Percentiles rank a stretch among this genome's conserved stretches.
phyloP scores from a whole-genome alignment of 2,797 vertebrate species.

The Gouania willdenowi region DNA sequence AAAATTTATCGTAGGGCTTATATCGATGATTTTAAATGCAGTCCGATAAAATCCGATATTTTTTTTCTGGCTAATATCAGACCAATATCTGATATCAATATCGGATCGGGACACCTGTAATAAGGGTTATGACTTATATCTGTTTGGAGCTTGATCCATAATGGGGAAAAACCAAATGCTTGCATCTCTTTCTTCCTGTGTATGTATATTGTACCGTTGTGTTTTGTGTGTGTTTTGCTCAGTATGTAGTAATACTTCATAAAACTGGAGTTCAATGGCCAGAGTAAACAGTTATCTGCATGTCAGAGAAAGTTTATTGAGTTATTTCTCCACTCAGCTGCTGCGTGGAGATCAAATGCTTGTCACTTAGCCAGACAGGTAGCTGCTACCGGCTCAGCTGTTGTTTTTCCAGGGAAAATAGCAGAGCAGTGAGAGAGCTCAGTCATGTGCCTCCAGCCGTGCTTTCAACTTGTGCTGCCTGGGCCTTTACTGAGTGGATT shows the following conservation, averaged over 20 bases:
- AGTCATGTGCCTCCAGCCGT: constrained; percentile 27
- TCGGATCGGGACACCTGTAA: too few relatives aligned
- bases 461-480: constrained; percentile 13
- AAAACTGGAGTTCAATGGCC: constrained; percentile 2
- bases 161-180: too few relatives aligned
- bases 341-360: constrained; percentile 3
- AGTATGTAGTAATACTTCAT: background rate
- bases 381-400: constrained; percentile 6
- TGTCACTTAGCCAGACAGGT: constrained; percentile 9
- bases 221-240: background rate
- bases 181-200: too few relatives aligned
- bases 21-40: too few relatives aligned
- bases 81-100: too few relatives aligned
- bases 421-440: constrained; percentile 4
- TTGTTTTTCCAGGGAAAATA: constrained; percentile 10
- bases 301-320: constrained; percentile 12
- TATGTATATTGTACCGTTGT: constrained; percentile 5
- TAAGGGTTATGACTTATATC: too few relatives aligned
- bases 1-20: too few relatives aligned
- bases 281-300: constrained; percentile 11
- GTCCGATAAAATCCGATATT: too few relatives aligned
- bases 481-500: constrained; percentile 8
- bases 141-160: too few relatives aligned
- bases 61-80: too few relatives aligned
- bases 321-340: constrained; percentile 1